These are phyloP conservation scores for Nannoperca obscura DNA, from an alignment of 2,797 vertebrate species.

Conservation along the genomic window DNA sequence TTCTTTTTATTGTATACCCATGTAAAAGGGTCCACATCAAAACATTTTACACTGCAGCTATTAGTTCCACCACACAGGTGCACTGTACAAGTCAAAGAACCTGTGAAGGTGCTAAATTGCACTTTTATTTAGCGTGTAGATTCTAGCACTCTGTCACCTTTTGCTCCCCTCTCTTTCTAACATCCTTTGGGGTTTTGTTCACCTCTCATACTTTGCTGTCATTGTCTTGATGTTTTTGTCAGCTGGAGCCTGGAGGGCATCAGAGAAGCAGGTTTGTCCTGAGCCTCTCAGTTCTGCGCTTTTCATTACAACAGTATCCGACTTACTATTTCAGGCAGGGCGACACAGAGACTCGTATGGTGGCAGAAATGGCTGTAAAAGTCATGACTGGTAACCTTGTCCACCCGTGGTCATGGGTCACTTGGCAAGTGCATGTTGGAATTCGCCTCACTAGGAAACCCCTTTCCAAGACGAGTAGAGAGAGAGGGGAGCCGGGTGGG, in stretches of 20 bases:
- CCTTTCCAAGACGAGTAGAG: conserved; percentile 70
- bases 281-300: conserved; percentile 73
- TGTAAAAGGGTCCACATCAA: conserved; percentile 3
- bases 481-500: conserved; percentile 72
- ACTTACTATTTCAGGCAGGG: conserved; percentile 77
- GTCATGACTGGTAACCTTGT: conserved; percentile 82
- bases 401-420: conserved; percentile 83
- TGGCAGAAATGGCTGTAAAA: conserved; percentile 81
- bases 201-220: conserved; percentile 94
- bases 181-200: conserved; percentile 82
- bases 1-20: neutral
- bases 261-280: conserved; percentile 90
- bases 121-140: conserved; percentile 71
- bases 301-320: conserved; percentile 73
- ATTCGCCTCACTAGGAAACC: conserved; percentile 85
- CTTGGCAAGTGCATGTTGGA: conserved; percentile 83
- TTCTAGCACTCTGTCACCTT: conserved; percentile 73
- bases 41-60: conserved; percentile 4
- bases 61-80: conserved; percentile 42
- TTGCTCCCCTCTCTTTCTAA: conserved; percentile 67
- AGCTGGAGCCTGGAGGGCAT: conserved; percentile 92
- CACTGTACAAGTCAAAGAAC: conserved; percentile 45
- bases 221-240: conserved; percentile 95
- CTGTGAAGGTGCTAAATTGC: conserved; percentile 65
- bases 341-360: conserved; percentile 62